Conservation (phyloP, 2,113 vertebrate genomes). For the Ranitomeya variabilis region DNA sequence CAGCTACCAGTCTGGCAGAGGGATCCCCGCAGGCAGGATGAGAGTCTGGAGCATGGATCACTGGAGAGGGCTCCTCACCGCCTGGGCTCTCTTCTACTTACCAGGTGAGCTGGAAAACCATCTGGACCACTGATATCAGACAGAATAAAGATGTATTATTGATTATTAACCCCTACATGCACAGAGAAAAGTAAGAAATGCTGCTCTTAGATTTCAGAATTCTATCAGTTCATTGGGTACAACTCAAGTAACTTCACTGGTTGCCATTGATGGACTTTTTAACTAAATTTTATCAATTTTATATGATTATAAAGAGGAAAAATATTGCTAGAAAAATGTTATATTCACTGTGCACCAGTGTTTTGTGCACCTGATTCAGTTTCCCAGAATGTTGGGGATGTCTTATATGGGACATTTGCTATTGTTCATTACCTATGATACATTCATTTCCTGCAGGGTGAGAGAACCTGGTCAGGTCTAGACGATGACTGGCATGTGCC, state of each 20-base stretch:
- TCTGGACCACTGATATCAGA: constrained; percentile 36
- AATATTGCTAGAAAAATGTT: neutral
- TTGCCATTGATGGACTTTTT: too few relatives aligned
- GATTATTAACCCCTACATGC: neutral
- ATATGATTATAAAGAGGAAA: neutral
- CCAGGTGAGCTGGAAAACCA: constrained; percentile 78
- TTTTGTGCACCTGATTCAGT: neutral
- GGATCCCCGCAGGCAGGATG: constrained; percentile 58
- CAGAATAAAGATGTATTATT: constrained; percentile 12
- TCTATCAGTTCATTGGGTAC: neutral
- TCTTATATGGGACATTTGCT: neutral
- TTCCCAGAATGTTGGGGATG: neutral
- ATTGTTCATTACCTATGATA: neutral
- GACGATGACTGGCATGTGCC: neutral
- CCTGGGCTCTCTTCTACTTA: constrained; percentile 85
- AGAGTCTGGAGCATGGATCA: constrained; percentile 80
- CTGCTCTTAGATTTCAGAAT: neutral
- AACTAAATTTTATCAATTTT: too few relatives aligned
- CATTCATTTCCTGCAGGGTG: neutral
- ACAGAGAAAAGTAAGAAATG: neutral
- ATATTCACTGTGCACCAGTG: neutral
- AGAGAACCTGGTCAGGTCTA: neutral
- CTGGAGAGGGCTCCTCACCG: constrained; percentile 76
- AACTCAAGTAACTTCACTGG: neutral
- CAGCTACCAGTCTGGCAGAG: constrained; percentile 71